Evolutionary conservation across 2,888 invertebrate genomes (phyloP).

Genomic region (Chrysina gloriosa): DNA sequence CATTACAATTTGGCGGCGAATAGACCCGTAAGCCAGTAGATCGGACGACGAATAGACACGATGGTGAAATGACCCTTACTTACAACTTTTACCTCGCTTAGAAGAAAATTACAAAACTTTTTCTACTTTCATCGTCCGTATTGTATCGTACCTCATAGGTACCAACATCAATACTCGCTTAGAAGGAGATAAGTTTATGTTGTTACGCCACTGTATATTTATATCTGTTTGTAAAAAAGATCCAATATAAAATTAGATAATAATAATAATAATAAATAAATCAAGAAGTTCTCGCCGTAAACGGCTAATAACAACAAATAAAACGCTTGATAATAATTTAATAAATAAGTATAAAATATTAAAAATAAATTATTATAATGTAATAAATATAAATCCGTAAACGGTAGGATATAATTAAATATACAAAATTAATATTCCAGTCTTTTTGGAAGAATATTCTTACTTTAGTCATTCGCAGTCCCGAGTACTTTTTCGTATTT

Average conservation of each 20-base stretch:
- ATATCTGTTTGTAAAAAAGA: not conserved
- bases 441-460: conserved; percentile 17
- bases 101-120: too few relatives aligned
- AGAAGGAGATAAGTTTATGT: too few relatives aligned
- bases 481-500: not conserved
- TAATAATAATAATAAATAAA: not conserved
- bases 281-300: not conserved
- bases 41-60: too few relatives aligned
- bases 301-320: conserved; percentile 11
- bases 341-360: conserved; percentile 15
- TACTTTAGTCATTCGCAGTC: not conserved
- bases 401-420: not conserved
- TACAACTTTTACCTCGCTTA: too few relatives aligned
- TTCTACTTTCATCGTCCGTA: too few relatives aligned
- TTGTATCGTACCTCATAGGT: too few relatives aligned
- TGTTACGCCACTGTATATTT: too few relatives aligned
- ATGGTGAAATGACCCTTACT: too few relatives aligned
- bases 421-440: conserved; percentile 14
- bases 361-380: conserved; percentile 19
- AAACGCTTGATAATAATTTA: conserved; percentile 13
- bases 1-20: too few relatives aligned
- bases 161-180: too few relatives aligned
- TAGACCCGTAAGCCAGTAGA: too few relatives aligned
- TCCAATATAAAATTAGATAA: not conserved
- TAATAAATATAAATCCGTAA: conserved; percentile 18